These are phyloP conservation scores for Graphium colonna DNA, from an alignment of 2,888 invertebrate genomes.

Conservation along the genomic window DNA sequence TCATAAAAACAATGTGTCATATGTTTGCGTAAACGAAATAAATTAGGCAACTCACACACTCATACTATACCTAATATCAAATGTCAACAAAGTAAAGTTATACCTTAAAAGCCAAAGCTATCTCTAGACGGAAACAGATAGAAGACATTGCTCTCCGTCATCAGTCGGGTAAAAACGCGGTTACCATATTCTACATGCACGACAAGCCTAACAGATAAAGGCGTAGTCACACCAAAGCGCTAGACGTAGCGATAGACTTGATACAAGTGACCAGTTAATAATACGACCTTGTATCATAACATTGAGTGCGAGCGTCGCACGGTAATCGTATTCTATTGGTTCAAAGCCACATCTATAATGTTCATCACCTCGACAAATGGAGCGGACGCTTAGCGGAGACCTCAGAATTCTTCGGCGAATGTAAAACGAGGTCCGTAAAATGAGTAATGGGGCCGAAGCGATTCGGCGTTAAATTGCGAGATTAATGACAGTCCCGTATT, in stretches of 20 bases:
- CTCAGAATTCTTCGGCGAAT: slow-evolving; percentile 42
- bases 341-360: slow-evolving; percentile 73
- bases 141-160: too few relatives aligned
- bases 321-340: slow-evolving; percentile 71
- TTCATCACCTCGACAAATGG: slow-evolving; percentile 62
- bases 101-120: too few relatives aligned
- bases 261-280: slow-evolving; percentile 46
- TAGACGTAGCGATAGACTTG: too few relatives aligned
- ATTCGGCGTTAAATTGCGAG: slow-evolving; percentile 22
- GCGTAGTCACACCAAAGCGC: neutral
- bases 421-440: slow-evolving; percentile 24
- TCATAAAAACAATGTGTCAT: too few relatives aligned
- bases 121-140: too few relatives aligned
- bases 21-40: too few relatives aligned
- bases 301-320: slow-evolving; percentile 56
- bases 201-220: slow-evolving; percentile 7
- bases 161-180: too few relatives aligned
- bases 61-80: too few relatives aligned
- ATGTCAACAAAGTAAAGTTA: too few relatives aligned
- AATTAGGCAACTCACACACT: too few relatives aligned
- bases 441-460: slow-evolving; percentile 13
- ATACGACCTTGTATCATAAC: slow-evolving; percentile 53
- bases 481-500: slow-evolving; percentile 20
- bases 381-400: slow-evolving; percentile 42
- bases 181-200: too few relatives aligned